phyloP scores from a whole-genome alignment of 2,797 vertebrate genomes.

The Amblyraja radiata region DNA sequence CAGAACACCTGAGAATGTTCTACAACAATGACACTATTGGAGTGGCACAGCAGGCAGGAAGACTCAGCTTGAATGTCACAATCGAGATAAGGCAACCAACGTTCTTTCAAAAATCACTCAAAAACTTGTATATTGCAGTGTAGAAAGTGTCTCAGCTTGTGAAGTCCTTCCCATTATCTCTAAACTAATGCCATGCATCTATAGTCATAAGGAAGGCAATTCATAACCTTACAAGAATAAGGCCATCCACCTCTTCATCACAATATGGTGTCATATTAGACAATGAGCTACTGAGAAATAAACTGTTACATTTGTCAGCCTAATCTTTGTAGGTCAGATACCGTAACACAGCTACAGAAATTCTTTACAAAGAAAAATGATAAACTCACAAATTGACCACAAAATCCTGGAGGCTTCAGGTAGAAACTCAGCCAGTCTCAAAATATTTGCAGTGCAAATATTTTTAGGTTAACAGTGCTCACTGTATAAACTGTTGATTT shows the following conservation, averaged over 20 bases:
- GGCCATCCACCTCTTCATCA: neutral
- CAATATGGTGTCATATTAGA: neutral
- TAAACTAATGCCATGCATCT: no score
- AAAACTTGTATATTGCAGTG: neutral
- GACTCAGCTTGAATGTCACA: neutral
- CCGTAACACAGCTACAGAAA: neutral
- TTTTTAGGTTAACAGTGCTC: conserved; percentile 26
- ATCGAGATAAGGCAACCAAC: neutral
- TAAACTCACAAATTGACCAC: conserved; percentile 14
- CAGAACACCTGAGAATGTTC: neutral
- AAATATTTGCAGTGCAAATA: conserved; percentile 36
- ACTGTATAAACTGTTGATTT: conserved; percentile 29
- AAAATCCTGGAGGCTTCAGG: conserved; percentile 8
- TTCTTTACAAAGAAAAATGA: conserved; percentile 15
- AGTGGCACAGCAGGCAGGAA: neutral
- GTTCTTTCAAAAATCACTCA: neutral
- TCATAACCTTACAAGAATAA: neutral
- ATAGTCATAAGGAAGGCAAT: no score
- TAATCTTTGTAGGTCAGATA: neutral
- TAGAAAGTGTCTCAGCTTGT: neutral
- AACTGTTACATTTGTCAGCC: neutral
- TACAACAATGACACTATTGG: neutral
- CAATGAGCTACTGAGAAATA: neutral
- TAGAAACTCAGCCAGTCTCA: conserved; percentile 35
- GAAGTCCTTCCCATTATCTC: neutral